Evolutionary conservation across 2,888 invertebrate species (phyloP), one percentile per base, ranked within the genome.

Genomic region (Mythimna loreyi): DNA sequence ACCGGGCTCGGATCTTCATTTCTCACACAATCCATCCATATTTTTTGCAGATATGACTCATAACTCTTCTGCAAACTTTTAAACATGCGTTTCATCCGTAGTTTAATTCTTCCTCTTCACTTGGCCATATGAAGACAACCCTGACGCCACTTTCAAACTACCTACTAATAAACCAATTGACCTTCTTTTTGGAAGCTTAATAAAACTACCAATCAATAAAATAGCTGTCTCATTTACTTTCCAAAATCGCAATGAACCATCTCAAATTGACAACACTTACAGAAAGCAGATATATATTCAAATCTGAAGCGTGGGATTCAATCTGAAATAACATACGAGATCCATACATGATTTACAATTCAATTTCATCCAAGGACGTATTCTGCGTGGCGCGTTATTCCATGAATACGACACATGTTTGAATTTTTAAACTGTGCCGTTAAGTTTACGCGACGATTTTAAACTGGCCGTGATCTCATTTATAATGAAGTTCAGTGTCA

Each of bases 401-500:
- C 69, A 82, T 81, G 78, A 75, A 83, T 72, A 52, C 55, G 64
- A 63, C 59, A 64, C 45, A 63, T 43, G 33, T 36, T 50, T 81
- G 67, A 57, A 82, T 83, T 83, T 74, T 81, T 73, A 63, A 58
- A 40, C 49, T n/a, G 49, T 61, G 57, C 69, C 67, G 47, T 59
- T 62, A 53, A 57, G 30, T 60, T 40, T 63, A 61, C 11, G 50
- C 59, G 64, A 47, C 64, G 62, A 81, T 78, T 71, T 77, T 61
- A 66, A 82, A 65, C 69, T 66, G 71, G 67, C 72, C 77, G 63
- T 86, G 88, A 86, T 81, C 81, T 83, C 82, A 83, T 85, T 86
- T 79, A 78, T 76, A 81, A 76, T 77, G 70, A 83, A 87, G 83
- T 88, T 87, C 87, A 87, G 63, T 86, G 83, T 82, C 85, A 85